Evolutionary conservation across 92 coral and sea anemone species (phyloP), one percentile per base, ranked within the genome.

Genomic region (Metridium senile): DNA sequence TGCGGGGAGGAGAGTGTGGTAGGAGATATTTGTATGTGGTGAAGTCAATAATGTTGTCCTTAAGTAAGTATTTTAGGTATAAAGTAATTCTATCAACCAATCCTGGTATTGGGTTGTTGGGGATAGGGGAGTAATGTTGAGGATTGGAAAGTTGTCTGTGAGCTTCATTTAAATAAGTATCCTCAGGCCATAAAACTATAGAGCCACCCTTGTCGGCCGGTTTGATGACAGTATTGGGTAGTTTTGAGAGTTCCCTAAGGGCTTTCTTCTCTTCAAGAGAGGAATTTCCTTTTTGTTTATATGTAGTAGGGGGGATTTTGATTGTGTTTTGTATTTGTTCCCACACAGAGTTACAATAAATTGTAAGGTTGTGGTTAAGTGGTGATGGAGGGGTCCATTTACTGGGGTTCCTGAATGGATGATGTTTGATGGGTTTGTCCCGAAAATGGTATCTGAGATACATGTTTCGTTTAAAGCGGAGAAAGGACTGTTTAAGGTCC

Each of bases 1-100:
- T 78, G 3, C 82, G 33, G 10, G 75, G 75, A 22, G 70, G 70
- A n/a, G 66, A 46, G 21, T 2, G 49, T 45, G 75, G 82, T 23
- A 56, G 51, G 18, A 61, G 80, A 39, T 1, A 74, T 52, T 19
- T 7, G 11, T 39, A 56, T 6, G 82, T 77, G 19, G 66, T 30
- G 19, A 33, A 26, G 75, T 77, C 72, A 1, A 74, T 58, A 7
- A 29, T 3, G 28, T 31, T 47, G 39, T 2, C 39, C 59, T 29
- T 61, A 53, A 1, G 49, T 9, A 74, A 43, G n/a, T 26, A 3
- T 20, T 28, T 25, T 17, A 57, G 54, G 13, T 28, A 74, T 26
- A 58, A 22, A 33, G 51, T 3, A 11, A 61, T 74, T 8, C 1
- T 16, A 1, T 59, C 31, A 1, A 29, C 61, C n/a, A 54, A n/a